Evolutionary conservation across 1,140 invertebrate species (phyloP).

Genomic region (Pogonomyrmex barbatus): DNA sequence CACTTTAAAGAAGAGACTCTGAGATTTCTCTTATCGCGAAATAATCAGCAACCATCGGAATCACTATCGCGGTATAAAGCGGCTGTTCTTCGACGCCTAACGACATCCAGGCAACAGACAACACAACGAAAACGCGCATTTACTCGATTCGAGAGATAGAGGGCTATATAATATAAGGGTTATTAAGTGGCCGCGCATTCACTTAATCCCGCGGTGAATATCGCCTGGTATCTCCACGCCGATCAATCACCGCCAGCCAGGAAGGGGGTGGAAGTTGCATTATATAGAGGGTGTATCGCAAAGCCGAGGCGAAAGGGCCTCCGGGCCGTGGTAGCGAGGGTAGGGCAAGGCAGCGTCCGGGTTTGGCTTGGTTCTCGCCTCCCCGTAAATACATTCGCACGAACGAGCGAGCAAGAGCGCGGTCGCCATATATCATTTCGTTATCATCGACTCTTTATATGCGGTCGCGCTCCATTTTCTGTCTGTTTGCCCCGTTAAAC

Average conservation of each 20-base stretch:
- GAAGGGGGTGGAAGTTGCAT: slow-evolving; percentile 53
- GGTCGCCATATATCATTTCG: slow-evolving; percentile 86
- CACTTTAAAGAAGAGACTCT: neutral
- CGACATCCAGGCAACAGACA: neutral
- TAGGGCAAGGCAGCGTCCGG: slow-evolving; percentile 54
- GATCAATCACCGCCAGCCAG: slow-evolving; percentile 82
- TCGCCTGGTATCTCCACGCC: slow-evolving; percentile 84
- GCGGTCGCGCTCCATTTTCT: slow-evolving; percentile 87
- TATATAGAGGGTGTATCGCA: slow-evolving; percentile 60
- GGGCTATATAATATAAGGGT: slow-evolving; percentile 75
- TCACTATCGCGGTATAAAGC: neutral
- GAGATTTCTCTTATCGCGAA: slow-evolving; percentile 11
- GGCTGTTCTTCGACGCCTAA: slow-evolving; percentile 20
- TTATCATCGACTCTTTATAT: slow-evolving; percentile 87
- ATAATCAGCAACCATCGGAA: slow-evolving; percentile 4
- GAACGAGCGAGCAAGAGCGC: slow-evolving; percentile 68
- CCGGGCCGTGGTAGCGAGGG: slow-evolving; percentile 24
- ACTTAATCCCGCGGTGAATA: slow-evolving; percentile 85
- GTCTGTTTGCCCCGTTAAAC: slow-evolving; percentile 86
- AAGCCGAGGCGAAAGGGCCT: slow-evolving; percentile 54
- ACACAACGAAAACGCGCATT: slow-evolving; percentile 20
- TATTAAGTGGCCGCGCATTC: slow-evolving; percentile 85
- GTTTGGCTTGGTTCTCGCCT: slow-evolving; percentile 69
- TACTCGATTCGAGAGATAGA: slow-evolving; percentile 37
- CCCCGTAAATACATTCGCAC: slow-evolving; percentile 51